Conservation (phyloP, 2,888 invertebrate genomes). For the Criorhina ranunculi region DNA sequence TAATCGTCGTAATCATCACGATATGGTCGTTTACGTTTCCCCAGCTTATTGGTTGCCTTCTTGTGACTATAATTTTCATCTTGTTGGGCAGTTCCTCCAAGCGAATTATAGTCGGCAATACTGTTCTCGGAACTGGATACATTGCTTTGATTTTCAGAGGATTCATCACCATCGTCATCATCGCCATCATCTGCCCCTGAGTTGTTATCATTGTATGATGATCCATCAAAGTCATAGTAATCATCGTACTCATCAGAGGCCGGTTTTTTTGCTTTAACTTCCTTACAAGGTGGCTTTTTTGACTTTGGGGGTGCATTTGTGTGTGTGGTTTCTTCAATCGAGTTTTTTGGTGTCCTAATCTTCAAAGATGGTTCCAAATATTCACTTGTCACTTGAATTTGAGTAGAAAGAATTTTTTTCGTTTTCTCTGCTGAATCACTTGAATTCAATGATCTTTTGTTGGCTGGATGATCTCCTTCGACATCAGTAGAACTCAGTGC, state of each 20-base stretch:
- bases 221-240: constrained; percentile 75
- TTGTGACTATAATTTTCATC: constrained; percentile 34
- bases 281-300: constrained; percentile 33
- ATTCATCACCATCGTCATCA: constrained; percentile 77
- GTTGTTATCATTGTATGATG: constrained; percentile 60
- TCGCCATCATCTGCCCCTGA: constrained; percentile 73
- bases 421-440: constrained; percentile 23
- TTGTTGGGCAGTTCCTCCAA: constrained; percentile 25
- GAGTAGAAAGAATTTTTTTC: constrained; percentile 72
- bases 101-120: constrained; percentile 34
- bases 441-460: constrained; percentile 11
- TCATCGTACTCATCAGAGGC: constrained; percentile 60
- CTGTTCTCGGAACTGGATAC: constrained; percentile 53
- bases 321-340: constrained; percentile 45
- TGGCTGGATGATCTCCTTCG: not conserved
- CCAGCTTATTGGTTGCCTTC: constrained; percentile 59
- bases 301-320: constrained; percentile 10
- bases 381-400: constrained; percentile 77
- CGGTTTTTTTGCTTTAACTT: constrained; percentile 39
- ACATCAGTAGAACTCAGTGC: constrained; percentile 8
- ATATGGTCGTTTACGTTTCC: constrained; percentile 77
- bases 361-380: constrained; percentile 52
- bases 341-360: constrained; percentile 61
- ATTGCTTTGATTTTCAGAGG: constrained; percentile 67
- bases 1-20: constrained; percentile 80